A percentile compares a stretch with the other conserved stretches of the same genome.
These are phyloP conservation scores for Aspidoscelis tigris DNA, from an alignment of 2,113 vertebrate genomes.

Conservation along the genomic window DNA sequence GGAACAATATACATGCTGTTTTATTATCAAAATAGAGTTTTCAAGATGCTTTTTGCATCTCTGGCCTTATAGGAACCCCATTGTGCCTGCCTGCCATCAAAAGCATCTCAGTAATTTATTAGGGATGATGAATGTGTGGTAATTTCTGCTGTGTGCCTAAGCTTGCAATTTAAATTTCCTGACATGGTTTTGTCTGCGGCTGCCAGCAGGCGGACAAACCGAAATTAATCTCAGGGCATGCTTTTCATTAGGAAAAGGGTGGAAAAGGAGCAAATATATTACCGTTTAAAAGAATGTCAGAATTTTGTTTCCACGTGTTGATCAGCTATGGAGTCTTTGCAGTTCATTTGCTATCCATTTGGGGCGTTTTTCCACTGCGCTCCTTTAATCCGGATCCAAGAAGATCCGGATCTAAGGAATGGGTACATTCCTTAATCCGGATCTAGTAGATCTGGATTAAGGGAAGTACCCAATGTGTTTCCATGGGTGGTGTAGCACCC, in stretches of 20 bases:
- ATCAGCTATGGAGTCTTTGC: too few relatives aligned
- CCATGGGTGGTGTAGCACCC: too few relatives aligned
- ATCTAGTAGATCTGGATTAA: too few relatives aligned
- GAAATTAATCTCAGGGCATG: constrained; percentile 38
- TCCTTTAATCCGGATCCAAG: too few relatives aligned
- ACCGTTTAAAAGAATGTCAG: constrained; percentile 6
- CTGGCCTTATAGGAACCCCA: neutral
- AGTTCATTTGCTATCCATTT: too few relatives aligned
- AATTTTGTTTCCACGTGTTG: too few relatives aligned
- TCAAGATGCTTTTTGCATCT: constrained; percentile 9
- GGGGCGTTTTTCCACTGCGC: too few relatives aligned
- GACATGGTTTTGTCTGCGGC: constrained; percentile 43
- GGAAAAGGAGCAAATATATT: constrained; percentile 28
- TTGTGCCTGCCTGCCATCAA: constrained; percentile 27
- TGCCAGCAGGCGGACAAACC: constrained; percentile 23
- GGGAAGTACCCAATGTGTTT: too few relatives aligned
- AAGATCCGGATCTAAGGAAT: too few relatives aligned
- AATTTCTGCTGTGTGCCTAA: constrained; percentile 25
- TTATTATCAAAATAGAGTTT: constrained; percentile 32
- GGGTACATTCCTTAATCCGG: too few relatives aligned
- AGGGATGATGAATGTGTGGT: constrained; percentile 34
- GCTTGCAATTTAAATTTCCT: constrained; percentile 44
- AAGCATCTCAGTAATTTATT: constrained; percentile 45
- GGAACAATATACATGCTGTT: neutral
- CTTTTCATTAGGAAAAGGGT: constrained; percentile 40